A percentile compares a stretch with the other conserved stretches of the same genome.
These are phyloP conservation scores for Drosophila macrothrix DNA, from an alignment of 2,888 invertebrate genomes.

Conservation along the genomic window DNA sequence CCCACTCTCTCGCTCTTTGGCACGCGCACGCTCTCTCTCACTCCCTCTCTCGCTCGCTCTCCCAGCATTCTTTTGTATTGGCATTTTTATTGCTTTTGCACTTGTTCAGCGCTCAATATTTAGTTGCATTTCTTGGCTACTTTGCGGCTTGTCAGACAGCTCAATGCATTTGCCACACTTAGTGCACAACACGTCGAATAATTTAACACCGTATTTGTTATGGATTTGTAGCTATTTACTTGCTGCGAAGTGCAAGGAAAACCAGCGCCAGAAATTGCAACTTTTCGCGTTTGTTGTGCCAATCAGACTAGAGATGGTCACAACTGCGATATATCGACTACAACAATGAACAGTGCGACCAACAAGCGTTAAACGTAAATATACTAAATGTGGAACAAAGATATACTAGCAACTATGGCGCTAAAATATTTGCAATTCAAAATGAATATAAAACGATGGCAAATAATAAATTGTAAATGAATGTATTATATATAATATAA, in stretches of 20 bases:
- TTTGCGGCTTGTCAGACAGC: not conserved
- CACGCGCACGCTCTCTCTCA: conserved; percentile 38
- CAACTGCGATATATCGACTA: conserved; percentile 11
- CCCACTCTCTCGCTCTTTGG: conserved; percentile 11
- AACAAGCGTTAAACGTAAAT: not conserved
- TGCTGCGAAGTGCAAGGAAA: conserved; percentile 53
- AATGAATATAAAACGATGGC: not conserved
- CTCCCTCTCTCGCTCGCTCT: conserved; percentile 24
- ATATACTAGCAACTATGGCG: conserved; percentile 12
- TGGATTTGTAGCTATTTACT: conserved; percentile 48
- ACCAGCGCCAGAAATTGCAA: conserved; percentile 59
- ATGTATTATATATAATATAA: not conserved
- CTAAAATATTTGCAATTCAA: not conserved
- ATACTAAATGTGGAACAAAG: not conserved
- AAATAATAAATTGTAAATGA: not conserved
- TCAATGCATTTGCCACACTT: not conserved
- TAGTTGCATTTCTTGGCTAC: not conserved
- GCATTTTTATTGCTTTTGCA: conserved; percentile 61
- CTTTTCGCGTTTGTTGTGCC: conserved; percentile 74
- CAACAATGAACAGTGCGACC: conserved; percentile 22
- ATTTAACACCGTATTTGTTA: conserved; percentile 16
- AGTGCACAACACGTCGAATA: not conserved
- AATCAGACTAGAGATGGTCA: conserved; percentile 55
- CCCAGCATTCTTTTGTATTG: conserved; percentile 62
- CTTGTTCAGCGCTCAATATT: conserved; percentile 51